Conservation (phyloP, 2,797 vertebrate species). For the Rhabdomys pumilio region DNA sequence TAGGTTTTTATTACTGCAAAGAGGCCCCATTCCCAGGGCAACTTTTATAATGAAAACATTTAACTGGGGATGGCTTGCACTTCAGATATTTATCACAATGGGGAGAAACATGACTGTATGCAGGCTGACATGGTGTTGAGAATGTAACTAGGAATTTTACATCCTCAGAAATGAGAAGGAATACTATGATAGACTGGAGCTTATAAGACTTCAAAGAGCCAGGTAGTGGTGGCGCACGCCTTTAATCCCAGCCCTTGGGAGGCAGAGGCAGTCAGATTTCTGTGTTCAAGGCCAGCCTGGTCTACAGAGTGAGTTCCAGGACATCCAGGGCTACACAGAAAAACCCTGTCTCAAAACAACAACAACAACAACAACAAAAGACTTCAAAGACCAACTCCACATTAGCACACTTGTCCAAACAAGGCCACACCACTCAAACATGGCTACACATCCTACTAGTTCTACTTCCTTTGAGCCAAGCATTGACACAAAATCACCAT, state of each 20-base stretch:
- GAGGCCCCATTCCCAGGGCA: neutral
- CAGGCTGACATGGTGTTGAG: neutral
- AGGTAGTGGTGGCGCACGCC: too few relatives aligned
- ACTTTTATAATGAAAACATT: neutral
- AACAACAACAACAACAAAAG: neutral
- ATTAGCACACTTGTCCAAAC: neutral
- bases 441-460: neutral
- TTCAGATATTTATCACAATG: neutral
- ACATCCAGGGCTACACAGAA: too few relatives aligned
- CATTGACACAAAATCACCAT: neutral
- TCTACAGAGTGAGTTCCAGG: too few relatives aligned
- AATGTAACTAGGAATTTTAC: neutral
- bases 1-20: neutral
- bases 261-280: too few relatives aligned
- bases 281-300: too few relatives aligned
- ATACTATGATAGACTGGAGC: too few relatives aligned
- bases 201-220: neutral
- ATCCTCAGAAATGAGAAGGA: neutral
- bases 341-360: too few relatives aligned
- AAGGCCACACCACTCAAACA: neutral
- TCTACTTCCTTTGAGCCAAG: neutral
- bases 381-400: neutral
- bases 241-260: too few relatives aligned
- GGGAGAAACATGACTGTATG: neutral
- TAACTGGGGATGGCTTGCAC: neutral